Conservation (phyloP, 2,113 vertebrate genomes). For the Chunga burmeisteri region DNA sequence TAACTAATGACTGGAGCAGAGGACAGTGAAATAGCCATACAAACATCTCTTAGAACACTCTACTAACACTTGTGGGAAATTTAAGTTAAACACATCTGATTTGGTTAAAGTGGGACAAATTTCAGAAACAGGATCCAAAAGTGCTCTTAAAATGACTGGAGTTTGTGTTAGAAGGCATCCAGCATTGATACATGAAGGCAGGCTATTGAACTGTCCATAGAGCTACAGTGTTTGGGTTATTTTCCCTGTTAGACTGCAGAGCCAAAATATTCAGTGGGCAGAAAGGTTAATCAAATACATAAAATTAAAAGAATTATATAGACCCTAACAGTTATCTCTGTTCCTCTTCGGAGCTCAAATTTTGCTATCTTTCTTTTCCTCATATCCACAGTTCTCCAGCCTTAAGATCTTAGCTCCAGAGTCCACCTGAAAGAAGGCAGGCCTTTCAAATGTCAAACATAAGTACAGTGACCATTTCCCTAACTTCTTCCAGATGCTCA, state of each 20-base stretch:
- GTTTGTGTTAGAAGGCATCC: not conserved
- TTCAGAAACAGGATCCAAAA: not conserved
- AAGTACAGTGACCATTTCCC: not conserved
- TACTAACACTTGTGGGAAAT: not conserved
- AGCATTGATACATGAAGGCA: not conserved
- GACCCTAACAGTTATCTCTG: not conserved
- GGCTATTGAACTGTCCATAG: not conserved
- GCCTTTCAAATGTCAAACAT: not conserved
- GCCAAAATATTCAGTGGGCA: not conserved
- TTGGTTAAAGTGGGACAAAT: not conserved
- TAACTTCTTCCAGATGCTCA: not conserved
- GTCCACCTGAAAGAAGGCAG: not conserved
- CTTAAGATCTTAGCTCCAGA: not conserved
- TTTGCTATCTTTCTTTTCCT: not conserved
- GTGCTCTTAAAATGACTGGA: not conserved
- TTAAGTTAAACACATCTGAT: not conserved
- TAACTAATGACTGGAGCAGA: not conserved
- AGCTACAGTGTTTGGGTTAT: not conserved
- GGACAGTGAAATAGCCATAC: not conserved
- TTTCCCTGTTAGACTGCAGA: not conserved
- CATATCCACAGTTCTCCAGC: not conserved
- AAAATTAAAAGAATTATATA: not conserved
- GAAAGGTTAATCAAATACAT: not conserved
- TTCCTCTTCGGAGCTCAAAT: not conserved
- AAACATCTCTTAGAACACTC: not conserved